Conservation (phyloP, 2,797 vertebrate genomes). For the Champsocephalus esox region DNA sequence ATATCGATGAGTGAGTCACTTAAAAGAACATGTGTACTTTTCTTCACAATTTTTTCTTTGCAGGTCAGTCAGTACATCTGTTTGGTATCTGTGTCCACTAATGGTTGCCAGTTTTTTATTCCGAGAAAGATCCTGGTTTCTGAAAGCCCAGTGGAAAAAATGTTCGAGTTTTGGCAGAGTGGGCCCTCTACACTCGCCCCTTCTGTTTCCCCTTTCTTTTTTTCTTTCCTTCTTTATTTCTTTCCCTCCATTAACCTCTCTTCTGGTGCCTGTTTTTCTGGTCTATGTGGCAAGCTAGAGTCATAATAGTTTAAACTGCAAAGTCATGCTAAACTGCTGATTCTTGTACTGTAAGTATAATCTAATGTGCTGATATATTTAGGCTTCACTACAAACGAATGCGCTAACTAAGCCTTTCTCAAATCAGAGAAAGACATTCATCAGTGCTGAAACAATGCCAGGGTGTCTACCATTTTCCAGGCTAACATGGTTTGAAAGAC, state of each 20-base stretch:
- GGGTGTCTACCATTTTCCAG: background rate
- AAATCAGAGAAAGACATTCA: constrained; percentile 2
- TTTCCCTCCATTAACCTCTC: constrained; percentile 44
- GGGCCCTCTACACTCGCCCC: constrained; percentile 53
- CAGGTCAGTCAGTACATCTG: constrained; percentile 61
- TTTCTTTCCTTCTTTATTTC: constrained; percentile 25
- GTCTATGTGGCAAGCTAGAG: constrained; percentile 30
- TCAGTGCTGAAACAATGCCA: background rate
- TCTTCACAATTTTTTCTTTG: constrained; percentile 22
- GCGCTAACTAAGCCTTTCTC: constrained; percentile 13
- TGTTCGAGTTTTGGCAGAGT: constrained; percentile 64
- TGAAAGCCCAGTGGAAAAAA: constrained; percentile 68
- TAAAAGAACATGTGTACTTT: constrained; percentile 30
- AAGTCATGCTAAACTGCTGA: constrained; percentile 30
- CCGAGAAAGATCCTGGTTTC: constrained; percentile 65
- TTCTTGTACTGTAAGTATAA: constrained; percentile 25
- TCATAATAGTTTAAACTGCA: constrained; percentile 22
- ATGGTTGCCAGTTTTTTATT: constrained; percentile 48
- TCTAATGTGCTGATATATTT: constrained; percentile 22
- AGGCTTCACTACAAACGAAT: constrained; percentile 8
- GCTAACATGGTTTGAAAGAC: background rate
- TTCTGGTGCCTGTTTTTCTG: constrained; percentile 36
- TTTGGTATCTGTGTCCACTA: constrained; percentile 58
- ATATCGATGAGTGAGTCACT: constrained; percentile 37
- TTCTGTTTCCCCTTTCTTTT: constrained; percentile 48